Percentiles rank a stretch among this genome's conserved stretches.
phyloP scores from a whole-genome alignment of 1,140 invertebrate species.

The Caenorhabditis latens region DNA sequence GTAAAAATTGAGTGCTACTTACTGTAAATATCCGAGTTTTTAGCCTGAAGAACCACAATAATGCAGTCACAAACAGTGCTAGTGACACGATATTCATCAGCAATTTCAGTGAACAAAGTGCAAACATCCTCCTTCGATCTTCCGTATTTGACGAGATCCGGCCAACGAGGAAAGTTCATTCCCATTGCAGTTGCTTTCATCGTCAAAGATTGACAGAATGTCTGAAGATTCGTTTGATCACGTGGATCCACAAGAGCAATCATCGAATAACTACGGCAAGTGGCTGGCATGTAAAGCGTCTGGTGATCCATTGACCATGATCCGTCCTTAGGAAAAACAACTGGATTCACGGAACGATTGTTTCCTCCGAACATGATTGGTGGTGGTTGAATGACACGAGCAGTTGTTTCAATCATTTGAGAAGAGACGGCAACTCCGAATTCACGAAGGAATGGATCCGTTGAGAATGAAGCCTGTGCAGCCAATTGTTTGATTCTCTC shows the following conservation, averaged over 20 bases:
- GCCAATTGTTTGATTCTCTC: conserved; percentile 65
- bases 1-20: conserved; percentile 59
- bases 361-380: conserved; percentile 93
- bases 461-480: conserved; percentile 63
- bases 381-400: conserved; percentile 93
- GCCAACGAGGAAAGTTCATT: conserved; percentile 69
- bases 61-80: conserved; percentile 68
- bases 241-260: conserved; percentile 70
- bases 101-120: conserved; percentile 67
- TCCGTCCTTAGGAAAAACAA: conserved; percentile 70
- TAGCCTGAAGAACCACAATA: conserved; percentile 69
- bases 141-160: conserved; percentile 71
- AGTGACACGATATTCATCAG: conserved; percentile 64
- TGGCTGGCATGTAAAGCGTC: conserved; percentile 69
- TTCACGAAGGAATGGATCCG: conserved; percentile 69
- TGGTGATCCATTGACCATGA: conserved; percentile 71
- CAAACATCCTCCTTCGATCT: conserved; percentile 64
- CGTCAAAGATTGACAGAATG: conserved; percentile 68
- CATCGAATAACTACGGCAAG: conserved; percentile 66
- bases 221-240: conserved; percentile 65
- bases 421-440: conserved; percentile 89
- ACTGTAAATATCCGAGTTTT: conserved; percentile 73
- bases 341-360: conserved; percentile 57
- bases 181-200: conserved; percentile 68
- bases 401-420: conserved; percentile 97